Conservation (phyloP, 37 sponge, comb jelly and placozoan species). For the Agelas oroides region DNA sequence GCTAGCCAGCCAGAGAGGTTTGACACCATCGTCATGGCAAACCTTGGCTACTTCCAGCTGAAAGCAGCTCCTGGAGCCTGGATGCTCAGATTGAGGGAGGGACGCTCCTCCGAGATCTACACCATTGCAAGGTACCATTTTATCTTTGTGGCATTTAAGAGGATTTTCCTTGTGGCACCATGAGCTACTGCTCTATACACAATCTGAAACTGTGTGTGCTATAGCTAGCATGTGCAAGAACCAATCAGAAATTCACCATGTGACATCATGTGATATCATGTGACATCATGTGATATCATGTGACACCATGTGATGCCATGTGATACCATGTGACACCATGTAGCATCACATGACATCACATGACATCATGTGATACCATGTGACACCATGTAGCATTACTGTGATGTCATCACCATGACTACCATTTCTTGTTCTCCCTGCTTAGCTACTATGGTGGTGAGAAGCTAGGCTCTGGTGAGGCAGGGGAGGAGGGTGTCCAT, state of each 20-base stretch:
- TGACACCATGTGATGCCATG: not conserved
- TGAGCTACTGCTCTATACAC: not conserved
- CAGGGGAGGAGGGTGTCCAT: slow-evolving; percentile 5
- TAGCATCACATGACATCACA: no score
- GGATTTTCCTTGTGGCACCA: not conserved
- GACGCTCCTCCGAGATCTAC: slow-evolving; percentile 83
- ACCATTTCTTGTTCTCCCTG: no score
- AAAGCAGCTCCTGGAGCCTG: slow-evolving; percentile 92
- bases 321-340: no score
- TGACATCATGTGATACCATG: no score
- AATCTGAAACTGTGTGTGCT: not conserved
- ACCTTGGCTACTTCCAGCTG: slow-evolving; percentile 96
- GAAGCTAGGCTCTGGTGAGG: not conserved
- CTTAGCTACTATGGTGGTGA: slow-evolving; percentile 40
- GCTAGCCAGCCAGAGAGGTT: slow-evolving; percentile 49
- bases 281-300: not conserved
- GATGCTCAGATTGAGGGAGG: slow-evolving; percentile 82
- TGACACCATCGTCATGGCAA: slow-evolving; percentile 98
- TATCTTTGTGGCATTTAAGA: not conserved
- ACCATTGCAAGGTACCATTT: slow-evolving; percentile 69
- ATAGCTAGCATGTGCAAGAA: no score
- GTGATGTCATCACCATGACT: no score
- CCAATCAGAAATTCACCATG: no score
- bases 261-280: not conserved
- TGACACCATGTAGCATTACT: no score